Conservation (phyloP, 2,797 vertebrate species). For the Cryptoblepharus egeriae region DNA sequence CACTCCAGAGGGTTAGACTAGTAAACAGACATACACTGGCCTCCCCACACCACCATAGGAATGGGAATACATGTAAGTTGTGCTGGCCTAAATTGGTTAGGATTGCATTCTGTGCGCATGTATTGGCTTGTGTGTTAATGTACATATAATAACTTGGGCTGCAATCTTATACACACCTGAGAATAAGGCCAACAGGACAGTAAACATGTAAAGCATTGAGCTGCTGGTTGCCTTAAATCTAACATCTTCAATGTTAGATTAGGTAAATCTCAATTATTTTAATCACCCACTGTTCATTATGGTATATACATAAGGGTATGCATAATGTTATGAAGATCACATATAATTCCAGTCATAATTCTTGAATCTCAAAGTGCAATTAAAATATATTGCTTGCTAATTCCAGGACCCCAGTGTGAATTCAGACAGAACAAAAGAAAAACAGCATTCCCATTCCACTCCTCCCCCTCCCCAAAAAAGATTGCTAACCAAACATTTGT, state of each 20-base stretch:
- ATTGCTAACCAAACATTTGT: not conserved
- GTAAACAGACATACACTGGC: too few relatives aligned
- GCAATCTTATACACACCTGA: too few relatives aligned
- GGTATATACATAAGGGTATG: conserved; percentile 14
- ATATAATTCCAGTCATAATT: conserved; percentile 6
- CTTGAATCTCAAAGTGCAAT: conserved; percentile 29
- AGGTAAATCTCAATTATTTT: conserved; percentile 20
- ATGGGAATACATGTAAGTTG: too few relatives aligned
- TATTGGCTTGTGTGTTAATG: too few relatives aligned
- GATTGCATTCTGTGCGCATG: too few relatives aligned
- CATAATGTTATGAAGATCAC: conserved; percentile 47
- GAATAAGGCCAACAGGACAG: too few relatives aligned
- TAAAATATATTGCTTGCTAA: conserved; percentile 29
- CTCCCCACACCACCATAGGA: too few relatives aligned
- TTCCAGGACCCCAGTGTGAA: not conserved
- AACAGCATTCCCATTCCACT: too few relatives aligned
- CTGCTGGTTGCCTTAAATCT: conserved; percentile 56
- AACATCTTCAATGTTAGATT: conserved; percentile 20
- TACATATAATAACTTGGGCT: too few relatives aligned
- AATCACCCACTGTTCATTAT: conserved; percentile 3
- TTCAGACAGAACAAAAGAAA: conserved; percentile 17
- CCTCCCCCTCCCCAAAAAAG: too few relatives aligned
- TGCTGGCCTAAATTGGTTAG: too few relatives aligned
- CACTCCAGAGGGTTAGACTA: too few relatives aligned
- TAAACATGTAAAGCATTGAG: not conserved